These are phyloP conservation scores for Polydrusus pterygomalis DNA, from an alignment of 2,888 invertebrate genomes.

Conservation along the genomic window DNA sequence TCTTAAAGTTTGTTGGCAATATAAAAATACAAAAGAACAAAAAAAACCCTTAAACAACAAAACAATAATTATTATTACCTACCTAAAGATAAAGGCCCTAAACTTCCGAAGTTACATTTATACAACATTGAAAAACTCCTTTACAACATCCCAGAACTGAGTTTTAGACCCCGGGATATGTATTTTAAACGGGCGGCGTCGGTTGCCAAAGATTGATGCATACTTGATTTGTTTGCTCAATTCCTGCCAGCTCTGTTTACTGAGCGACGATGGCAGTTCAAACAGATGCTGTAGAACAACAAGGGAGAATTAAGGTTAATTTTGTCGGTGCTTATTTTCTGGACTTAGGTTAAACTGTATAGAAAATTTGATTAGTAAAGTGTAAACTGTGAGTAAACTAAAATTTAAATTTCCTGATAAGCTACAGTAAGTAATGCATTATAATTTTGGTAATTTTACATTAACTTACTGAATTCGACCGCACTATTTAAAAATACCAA, in stretches of 20 bases:
- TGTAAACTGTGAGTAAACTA: no score
- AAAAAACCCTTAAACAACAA: not conserved
- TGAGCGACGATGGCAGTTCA: conserved; percentile 56
- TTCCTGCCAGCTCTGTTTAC: conserved; percentile 60
- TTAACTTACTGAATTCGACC: no score
- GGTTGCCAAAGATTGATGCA: conserved; percentile 65
- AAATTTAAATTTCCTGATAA: no score
- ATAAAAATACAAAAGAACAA: not conserved
- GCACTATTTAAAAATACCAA: no score
- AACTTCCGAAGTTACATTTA: not conserved
- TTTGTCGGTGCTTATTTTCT: not conserved
- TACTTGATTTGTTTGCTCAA: conserved; percentile 67
- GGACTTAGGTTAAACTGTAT: not conserved
- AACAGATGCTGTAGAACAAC: conserved; percentile 60
- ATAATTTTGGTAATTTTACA: no score
- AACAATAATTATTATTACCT: no score
- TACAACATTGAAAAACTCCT: not conserved
- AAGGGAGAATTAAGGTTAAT: conserved; percentile 15
- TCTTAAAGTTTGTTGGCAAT: no score
- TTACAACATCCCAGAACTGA: conserved; percentile 26
- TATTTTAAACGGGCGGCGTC: conserved; percentile 58
- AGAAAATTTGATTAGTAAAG: no score
- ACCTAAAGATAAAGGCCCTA: no score
- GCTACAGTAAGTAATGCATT: no score
- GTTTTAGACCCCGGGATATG: conserved; percentile 59